Evolutionary conservation across 1,140 invertebrate species (phyloP), one percentile per base, ranked within the genome.

Genomic region (Drosophila orosa): DNA sequence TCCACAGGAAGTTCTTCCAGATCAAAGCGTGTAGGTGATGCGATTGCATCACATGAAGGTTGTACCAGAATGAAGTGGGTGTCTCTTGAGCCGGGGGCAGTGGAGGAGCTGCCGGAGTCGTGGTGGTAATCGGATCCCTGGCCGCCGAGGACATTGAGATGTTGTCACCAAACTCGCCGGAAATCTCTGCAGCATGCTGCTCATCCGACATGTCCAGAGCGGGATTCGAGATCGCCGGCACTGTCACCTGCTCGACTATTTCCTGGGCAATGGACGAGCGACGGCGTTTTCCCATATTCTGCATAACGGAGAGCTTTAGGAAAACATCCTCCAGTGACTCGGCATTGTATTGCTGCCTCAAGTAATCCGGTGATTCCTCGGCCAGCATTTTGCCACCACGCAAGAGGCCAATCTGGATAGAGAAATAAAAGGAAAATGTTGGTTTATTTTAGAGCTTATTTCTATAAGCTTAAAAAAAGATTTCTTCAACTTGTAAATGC

Each of bases 251-350:
- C 61, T 94, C 94, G n/a, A 94, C 93, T 73, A 98, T 93, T 80
- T 94, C 95, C 91, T 95, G 95, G 0, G 96, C 92, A 56, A 97
- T 96, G 62, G 95, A 96, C 19, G 96, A 96, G 17, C 96, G 92
- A 5, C 96, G 93, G 39, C 95, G 92, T 75, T 96, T 96, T 29
- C 96, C 96, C 93, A 95, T 94, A 90, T 97, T 97, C 92, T 97
- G 96, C 42, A 95, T 90, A 0, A 96, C 95, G 37, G 97, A 97
- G 0, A 99, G 93, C 91, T 98, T 98, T 0, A 99, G 92, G 91
- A 99, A 99, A 0, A 99, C 97, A 56, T 97, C 96, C 92, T 99
- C 98, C 12, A 99, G 92, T 25, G 95, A 97, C 54, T 96, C 95
- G 4, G 95, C 94, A 25, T 94, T 93, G 84, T 98, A 97, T 74